Percentiles rank a stretch among this genome's conserved stretches.
Conservation (phyloP, 2,888 invertebrate species). For the Hemistola chrysoprasaria region DNA sequence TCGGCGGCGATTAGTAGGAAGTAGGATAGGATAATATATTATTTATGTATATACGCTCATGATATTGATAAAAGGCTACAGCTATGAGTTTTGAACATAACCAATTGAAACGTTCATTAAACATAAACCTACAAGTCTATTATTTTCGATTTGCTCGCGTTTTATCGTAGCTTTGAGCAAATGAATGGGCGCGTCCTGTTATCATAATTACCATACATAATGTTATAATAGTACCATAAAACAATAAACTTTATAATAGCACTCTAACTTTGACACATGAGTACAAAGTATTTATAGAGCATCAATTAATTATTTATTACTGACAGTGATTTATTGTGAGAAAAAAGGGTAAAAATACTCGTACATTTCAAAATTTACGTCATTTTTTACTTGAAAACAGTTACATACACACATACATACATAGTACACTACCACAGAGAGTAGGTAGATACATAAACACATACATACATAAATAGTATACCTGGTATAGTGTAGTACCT, state of each 20-base stretch:
- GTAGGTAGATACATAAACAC: too few species aligned
- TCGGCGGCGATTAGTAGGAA: too few species aligned
- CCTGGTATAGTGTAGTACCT: too few species aligned
- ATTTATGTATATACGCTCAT: too few species aligned
- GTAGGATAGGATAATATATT: too few species aligned
- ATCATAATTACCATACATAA: conserved; percentile 41
- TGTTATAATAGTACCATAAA: conserved; percentile 14
- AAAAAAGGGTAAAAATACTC: too few species aligned
- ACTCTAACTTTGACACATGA: conserved; percentile 33
- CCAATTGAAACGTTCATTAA: conserved; percentile 30
- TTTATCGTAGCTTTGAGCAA: conserved; percentile 32
- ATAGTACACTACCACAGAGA: too few species aligned
- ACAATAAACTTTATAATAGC: conserved; percentile 27
- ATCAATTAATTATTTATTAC: conserved; percentile 31
- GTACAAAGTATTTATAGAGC: conserved; percentile 40
- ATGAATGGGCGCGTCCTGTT: conserved; percentile 36
- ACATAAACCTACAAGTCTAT: conserved; percentile 35
- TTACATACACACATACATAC: too few species aligned
- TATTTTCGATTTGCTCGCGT: conserved; percentile 20
- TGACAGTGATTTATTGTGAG: conserved; percentile 43
- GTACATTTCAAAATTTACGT: too few species aligned
- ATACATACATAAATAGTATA: too few species aligned
- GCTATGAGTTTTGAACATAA: not conserved
- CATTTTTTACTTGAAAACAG: too few species aligned
- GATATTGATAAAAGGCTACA: too few species aligned